Evolutionary conservation across 2,888 invertebrate genomes (phyloP), one percentile per base, ranked within the genome.

Genomic region (Eupithecia tripunctaria): DNA sequence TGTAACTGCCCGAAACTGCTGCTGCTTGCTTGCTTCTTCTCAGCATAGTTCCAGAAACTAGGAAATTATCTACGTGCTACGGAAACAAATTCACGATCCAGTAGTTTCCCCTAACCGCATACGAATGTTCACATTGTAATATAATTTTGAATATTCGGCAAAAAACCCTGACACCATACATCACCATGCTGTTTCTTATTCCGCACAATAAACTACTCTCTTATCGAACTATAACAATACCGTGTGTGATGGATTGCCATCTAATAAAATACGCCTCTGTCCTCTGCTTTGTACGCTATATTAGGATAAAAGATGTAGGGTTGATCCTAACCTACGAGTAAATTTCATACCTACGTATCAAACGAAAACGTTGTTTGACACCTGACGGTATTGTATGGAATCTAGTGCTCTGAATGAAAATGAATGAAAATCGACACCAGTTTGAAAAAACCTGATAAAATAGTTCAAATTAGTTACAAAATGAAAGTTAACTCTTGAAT

Each of bases 231-330:
- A 81, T 80, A 83, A 86, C 83, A 84, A 83, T 82, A 79, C 74
- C 79, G 70, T 41, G 65, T 74, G 80, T 89, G 88, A 89, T 89
- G 84, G 86, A 89, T 89, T 82, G 85, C 78, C 65, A 69, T 77
- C 76, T 78, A 82, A 82, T 82, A 85, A 82, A 82, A 82, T 78
- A 76, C 73, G 73, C 71, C 68, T n/a, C n/a, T n/a, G n/a, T 66
- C 69, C 68, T 74, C 68, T 67, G 64, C 32, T 60, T 65, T 63
- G 59, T 70, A 51, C 63, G 68, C 64, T 60, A 71, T 70, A 70
- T 62, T 29, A 60, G 29, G 32, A 32, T 63, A 32, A 32, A 32
- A n/a, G 4, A 29, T 25, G 21, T 7, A 21, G 64, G 60, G 60
- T 60, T 60, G 60, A 8, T 60, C 15, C 18, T 25, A 25, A 25